These are phyloP conservation scores for Hozukius guyotensis DNA, from an alignment of 2,797 vertebrate species.

Conservation along the genomic window DNA sequence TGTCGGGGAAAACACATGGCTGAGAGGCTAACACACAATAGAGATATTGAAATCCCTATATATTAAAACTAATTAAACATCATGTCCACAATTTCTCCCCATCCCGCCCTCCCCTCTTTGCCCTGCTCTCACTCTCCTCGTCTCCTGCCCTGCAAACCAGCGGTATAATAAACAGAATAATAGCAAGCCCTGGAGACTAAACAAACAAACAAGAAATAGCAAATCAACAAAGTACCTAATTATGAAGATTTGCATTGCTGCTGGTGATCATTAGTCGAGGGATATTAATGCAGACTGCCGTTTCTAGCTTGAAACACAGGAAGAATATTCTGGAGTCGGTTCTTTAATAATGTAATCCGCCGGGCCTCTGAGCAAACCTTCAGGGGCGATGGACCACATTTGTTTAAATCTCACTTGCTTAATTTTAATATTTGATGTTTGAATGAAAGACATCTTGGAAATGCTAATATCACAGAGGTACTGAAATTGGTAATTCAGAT, in stretches of 20 bases:
- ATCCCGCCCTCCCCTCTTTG: background rate
- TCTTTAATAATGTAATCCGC: constrained; percentile 26
- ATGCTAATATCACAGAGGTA: background rate
- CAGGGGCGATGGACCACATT: background rate
- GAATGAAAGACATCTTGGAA: background rate
- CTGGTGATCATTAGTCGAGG: constrained; percentile 62
- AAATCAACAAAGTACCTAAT: constrained; percentile 69
- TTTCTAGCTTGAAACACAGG: constrained; percentile 7
- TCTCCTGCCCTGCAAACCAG: constrained; percentile 6
- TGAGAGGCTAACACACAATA: background rate
- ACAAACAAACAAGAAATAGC: constrained; percentile 59
- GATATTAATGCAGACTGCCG: constrained; percentile 37
- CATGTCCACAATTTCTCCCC: background rate
- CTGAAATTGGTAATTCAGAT: background rate
- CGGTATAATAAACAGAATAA: constrained; percentile 36
- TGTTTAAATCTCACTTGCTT: background rate
- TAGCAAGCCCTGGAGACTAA: constrained; percentile 30
- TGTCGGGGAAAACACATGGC: background rate
- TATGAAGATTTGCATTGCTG: constrained; percentile 62
- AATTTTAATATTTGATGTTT: background rate
- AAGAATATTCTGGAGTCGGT: constrained; percentile 5
- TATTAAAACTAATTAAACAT: constrained; percentile 35
- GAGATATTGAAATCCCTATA: background rate
- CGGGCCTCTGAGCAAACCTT: background rate
- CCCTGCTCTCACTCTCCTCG: background rate